phyloP scores from a whole-genome alignment of 53 echinoderm and acorn worm species.

The Apostichopus leukothele region DNA sequence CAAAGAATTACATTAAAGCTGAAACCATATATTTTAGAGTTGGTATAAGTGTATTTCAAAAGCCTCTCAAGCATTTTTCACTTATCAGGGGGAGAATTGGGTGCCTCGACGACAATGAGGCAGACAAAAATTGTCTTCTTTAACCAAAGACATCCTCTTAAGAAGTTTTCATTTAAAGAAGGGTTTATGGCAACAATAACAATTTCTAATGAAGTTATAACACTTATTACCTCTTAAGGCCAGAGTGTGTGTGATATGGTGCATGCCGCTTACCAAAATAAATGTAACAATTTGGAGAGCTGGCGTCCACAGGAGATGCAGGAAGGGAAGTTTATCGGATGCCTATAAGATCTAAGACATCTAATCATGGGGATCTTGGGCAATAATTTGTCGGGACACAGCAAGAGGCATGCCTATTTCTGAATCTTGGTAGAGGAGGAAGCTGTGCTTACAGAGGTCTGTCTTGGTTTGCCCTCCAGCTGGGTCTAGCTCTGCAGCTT shows the following conservation, averaged over 20 bases:
- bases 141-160: not conserved
- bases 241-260: not conserved
- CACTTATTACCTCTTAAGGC: not conserved
- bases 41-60: not conserved
- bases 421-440: not conserved
- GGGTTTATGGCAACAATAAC: not conserved
- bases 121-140: not conserved
- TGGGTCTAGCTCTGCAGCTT: slow-evolving; percentile 22
- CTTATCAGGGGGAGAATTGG: not conserved
- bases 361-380: not conserved
- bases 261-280: slow-evolving; percentile 2
- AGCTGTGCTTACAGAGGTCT: slow-evolving; percentile 6
- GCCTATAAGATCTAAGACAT: not conserved
- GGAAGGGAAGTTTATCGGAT: not conserved
- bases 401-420: slow-evolving; percentile 14
- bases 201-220: slow-evolving; percentile 11
- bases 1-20: too few species aligned
- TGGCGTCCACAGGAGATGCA: not conserved
- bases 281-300: not conserved
- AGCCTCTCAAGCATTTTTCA: not conserved
- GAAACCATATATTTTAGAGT: too few species aligned
- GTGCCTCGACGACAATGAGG: not conserved
- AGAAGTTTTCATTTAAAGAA: not conserved
- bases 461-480: slow-evolving; percentile 20
- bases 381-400: slow-evolving; percentile 35